Base-by-base conservation (phyloP, 2,888 invertebrate genomes). In the Hirtodrosophila trivittata region DNA sequence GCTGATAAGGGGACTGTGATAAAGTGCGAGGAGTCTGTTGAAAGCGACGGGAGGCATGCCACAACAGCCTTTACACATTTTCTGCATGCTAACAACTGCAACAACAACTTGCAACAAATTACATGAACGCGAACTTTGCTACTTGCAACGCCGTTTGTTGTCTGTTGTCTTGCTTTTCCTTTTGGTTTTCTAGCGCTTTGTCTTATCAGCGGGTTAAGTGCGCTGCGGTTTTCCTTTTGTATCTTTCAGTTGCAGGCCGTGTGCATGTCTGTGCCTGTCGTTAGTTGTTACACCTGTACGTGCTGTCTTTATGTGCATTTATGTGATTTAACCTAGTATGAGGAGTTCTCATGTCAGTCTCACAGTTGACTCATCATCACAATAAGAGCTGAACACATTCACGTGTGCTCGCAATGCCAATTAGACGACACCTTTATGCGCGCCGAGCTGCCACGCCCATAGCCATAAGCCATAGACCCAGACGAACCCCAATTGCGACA, bases 51-150 rank as follows among this genome's bases (percentile, higher is more conserved):
- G 41, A 25, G 47, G 47, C 28, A 21, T 21, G 18, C 18, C 18
- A 21, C 18, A 21, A 21, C 3, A 21, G 18, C 18, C 18, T 70
- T 74, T 66, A 63, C 66, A 62, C 70, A 66, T 66, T 63, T 52
- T 25, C 51, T 46, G 60, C 60, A 68, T 72, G 74, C 68, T 58
- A 75, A 14, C 14, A 45, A 9, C n/a, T 4, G 9, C 16, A 1
- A 28, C 38, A 51, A 30, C 55, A 65, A 69, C 56, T 10, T 39
- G 18, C 41, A 52, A 62, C 59, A 75, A 66, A 68, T 75, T 57
- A 59, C 51, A 59, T 42, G 59, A 72, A 75, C 63, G 75, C 75
- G 59, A 75, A 73, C 75, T 69, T 66, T 60, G 63, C 52, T 63
- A 55, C 68, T 57, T 64, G 39, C 28, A 21, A 21, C 18, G 18